Conservation (phyloP, 2,797 vertebrate genomes). For the Spheniscus humboldti region DNA sequence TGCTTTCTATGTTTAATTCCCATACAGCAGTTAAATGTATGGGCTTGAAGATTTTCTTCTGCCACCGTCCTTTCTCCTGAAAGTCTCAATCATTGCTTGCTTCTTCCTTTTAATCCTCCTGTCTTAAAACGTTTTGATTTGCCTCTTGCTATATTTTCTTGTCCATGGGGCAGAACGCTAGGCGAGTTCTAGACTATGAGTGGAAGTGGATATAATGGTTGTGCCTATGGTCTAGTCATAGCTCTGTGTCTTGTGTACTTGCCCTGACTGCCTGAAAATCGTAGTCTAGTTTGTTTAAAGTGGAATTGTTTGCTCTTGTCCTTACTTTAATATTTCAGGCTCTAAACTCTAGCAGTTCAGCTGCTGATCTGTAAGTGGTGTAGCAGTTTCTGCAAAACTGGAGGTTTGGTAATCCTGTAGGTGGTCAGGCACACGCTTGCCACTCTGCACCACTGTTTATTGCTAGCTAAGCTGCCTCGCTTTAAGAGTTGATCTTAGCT, state of each 20-base stretch:
- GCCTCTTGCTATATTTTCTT: not conserved
- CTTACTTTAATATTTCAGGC: not conserved
- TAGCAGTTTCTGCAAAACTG: not conserved
- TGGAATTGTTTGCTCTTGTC: not conserved
- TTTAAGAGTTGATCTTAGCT: not conserved
- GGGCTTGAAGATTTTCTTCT: not conserved
- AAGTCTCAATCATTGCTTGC: not conserved
- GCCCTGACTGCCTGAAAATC: not conserved
- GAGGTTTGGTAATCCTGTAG: not conserved
- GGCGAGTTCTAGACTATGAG: not conserved
- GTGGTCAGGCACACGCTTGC: rapidly evolving
- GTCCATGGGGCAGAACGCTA: not conserved
- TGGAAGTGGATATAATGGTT: not conserved
- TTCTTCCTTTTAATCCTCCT: not conserved
- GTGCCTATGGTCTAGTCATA: not conserved
- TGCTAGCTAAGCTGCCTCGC: not conserved
- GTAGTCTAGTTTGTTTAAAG: not conserved
- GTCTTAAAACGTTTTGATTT: not conserved
- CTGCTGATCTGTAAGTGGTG: not conserved
- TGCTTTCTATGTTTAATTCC: not conserved
- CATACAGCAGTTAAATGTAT: not conserved
- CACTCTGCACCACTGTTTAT: not conserved
- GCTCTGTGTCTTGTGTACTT: not conserved
- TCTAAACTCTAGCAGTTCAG: not conserved
- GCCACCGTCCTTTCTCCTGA: not conserved